A percentile compares a stretch with the other conserved stretches of the same genome.
Conservation (phyloP, 1,140 invertebrate genomes). For the Drosophila parvula region DNA sequence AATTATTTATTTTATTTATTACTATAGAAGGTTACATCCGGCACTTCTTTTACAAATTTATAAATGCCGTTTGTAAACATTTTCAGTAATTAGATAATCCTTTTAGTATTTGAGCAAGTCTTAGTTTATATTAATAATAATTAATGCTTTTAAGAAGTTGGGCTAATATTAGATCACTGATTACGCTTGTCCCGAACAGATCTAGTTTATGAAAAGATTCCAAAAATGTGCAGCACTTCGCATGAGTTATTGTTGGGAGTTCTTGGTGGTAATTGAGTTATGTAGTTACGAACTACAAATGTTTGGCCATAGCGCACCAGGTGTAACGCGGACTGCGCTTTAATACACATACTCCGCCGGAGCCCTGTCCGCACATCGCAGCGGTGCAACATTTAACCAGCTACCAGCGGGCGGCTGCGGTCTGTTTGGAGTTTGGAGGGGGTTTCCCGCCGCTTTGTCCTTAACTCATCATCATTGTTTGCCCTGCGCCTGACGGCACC, state of each 20-base stretch:
- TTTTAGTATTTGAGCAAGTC: no score
- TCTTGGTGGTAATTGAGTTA: background rate
- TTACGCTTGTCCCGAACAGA: background rate
- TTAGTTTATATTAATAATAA: no score
- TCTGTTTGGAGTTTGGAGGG: slow-evolving; percentile 19
- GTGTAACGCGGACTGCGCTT: background rate
- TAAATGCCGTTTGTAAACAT: no score
- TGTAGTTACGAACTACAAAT: background rate
- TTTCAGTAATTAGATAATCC: no score
- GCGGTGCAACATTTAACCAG: slow-evolving; percentile 10
- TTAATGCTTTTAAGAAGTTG: background rate
- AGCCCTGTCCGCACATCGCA: slow-evolving; percentile 4
- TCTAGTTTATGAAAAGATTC: background rate
- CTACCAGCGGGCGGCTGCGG: slow-evolving; percentile 23
- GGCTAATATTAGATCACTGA: background rate
- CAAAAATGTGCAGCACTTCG: background rate
- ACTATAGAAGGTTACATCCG: no score
- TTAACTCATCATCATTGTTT: slow-evolving; percentile 49
- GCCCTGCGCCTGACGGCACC: slow-evolving; percentile 1
- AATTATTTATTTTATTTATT: no score
- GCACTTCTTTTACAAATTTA: no score
- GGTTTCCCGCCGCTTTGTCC: slow-evolving; percentile 39
- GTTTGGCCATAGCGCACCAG: no score
- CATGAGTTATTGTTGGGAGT: background rate
- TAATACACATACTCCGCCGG: slow-evolving; percentile 17